phyloP scores from a whole-genome alignment of 2,113 vertebrate species.

The Crotalus tigris region DNA sequence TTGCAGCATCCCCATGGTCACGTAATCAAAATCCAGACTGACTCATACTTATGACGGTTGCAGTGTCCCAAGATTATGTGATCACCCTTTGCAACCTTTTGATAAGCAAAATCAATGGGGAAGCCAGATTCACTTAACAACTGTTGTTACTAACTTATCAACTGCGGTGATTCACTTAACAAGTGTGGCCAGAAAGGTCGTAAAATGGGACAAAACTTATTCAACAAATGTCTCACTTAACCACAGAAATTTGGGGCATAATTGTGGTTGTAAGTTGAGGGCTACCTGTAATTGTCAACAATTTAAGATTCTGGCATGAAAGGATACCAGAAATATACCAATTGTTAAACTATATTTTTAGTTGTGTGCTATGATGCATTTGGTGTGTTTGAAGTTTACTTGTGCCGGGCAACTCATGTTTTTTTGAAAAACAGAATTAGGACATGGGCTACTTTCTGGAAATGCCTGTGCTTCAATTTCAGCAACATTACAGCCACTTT shows the following conservation, averaged over 20 bases:
- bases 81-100: background rate
- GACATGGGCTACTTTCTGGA: background rate
- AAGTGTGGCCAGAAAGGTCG: background rate
- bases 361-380: background rate
- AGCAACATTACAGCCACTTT: background rate
- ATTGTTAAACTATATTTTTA: conserved; percentile 28
- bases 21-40: background rate
- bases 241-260: background rate
- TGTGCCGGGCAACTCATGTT: background rate
- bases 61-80: background rate
- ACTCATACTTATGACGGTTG: background rate
- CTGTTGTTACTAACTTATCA: background rate
- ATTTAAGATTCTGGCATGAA: background rate
- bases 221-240: background rate
- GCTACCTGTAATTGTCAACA: background rate
- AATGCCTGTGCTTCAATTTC: background rate
- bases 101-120: background rate
- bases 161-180: background rate
- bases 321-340: conserved; percentile 21
- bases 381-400: background rate
- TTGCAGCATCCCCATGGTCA: background rate
- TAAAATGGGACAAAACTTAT: background rate
- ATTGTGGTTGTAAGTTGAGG: background rate
- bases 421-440: background rate
- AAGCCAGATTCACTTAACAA: background rate